These are phyloP conservation scores for Eupeodes corollae DNA, from an alignment of 1,140 invertebrate genomes.

Conservation along the genomic window DNA sequence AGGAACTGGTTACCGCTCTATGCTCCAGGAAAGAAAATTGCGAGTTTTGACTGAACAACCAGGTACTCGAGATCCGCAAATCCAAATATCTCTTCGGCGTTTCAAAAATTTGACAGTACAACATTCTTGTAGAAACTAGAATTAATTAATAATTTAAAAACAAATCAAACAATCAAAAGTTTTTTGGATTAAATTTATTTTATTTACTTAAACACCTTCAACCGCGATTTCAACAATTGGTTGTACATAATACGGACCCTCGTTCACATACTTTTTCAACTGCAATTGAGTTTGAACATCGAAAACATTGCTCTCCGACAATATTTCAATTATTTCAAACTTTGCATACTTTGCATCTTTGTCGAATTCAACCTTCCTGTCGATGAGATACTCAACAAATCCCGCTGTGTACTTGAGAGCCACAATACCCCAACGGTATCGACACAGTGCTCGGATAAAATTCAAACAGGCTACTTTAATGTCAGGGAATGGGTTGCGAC, in stretches of 20 bases:
- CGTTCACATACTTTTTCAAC: slow-evolving; percentile 52
- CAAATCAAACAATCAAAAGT: too few species aligned
- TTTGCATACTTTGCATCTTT: slow-evolving; percentile 65
- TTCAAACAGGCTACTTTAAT: slow-evolving; percentile 43
- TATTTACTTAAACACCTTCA: slow-evolving; percentile 34
- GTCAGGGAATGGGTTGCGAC: slow-evolving; percentile 54
- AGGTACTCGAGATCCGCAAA: too few species aligned
- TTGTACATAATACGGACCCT: slow-evolving; percentile 61
- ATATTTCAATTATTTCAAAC: slow-evolving; percentile 53
- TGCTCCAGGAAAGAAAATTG: too few species aligned
- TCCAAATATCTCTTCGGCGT: too few species aligned
- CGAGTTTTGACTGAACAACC: too few species aligned
- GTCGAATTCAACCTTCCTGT: slow-evolving; percentile 52
- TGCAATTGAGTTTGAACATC: slow-evolving; percentile 46
- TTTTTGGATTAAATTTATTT: too few species aligned
- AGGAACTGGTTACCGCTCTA: too few species aligned
- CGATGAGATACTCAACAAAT: slow-evolving; percentile 62
- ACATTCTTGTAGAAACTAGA: too few species aligned
- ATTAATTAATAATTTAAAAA: too few species aligned
- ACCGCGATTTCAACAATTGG: slow-evolving; percentile 54
- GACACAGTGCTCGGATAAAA: slow-evolving; percentile 43
- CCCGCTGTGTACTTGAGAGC: slow-evolving; percentile 48
- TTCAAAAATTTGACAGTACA: too few species aligned
- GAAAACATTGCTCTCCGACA: slow-evolving; percentile 55
- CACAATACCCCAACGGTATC: slow-evolving; percentile 50